Percentiles rank a stretch among this genome's conserved stretches.
These are phyloP conservation scores for Notospermus geniculatus DNA, from an alignment of 1,140 invertebrate genomes.

Conservation along the genomic window DNA sequence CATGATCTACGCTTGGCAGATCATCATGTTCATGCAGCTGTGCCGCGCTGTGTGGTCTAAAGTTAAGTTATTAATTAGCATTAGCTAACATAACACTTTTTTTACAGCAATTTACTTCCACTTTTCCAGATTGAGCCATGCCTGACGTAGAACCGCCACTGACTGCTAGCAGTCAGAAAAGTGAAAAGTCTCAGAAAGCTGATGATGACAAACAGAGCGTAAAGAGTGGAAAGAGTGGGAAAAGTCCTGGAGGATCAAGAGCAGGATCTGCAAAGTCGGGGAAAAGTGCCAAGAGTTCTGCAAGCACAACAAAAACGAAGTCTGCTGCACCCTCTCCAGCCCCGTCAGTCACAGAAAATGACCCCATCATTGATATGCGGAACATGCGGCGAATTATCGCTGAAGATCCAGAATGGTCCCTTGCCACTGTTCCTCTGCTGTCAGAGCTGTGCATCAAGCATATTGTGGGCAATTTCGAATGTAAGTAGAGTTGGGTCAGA, in stretches of 20 bases:
- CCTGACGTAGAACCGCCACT: not conserved
- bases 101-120: too few relatives aligned
- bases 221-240: constrained; percentile 26
- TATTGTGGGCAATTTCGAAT: constrained; percentile 53
- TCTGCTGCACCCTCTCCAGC: constrained; percentile 29
- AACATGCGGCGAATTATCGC: constrained; percentile 57
- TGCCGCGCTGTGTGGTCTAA: too few relatives aligned
- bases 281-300: constrained; percentile 34
- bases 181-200: not conserved
- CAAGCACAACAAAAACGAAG: constrained; percentile 26
- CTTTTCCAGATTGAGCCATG: not conserved
- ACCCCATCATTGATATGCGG: constrained; percentile 49
- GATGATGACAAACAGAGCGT: constrained; percentile 7
- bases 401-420: constrained; percentile 56
- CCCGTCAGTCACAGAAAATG: constrained; percentile 34
- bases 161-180: constrained; percentile 1
- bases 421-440: constrained; percentile 55
- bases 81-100: too few relatives aligned
- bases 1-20: too few relatives aligned
- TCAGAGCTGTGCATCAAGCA: constrained; percentile 48
- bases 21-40: too few relatives aligned
- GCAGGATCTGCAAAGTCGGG: constrained; percentile 35
- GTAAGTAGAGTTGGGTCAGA: constrained; percentile 37
- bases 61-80: too few relatives aligned
- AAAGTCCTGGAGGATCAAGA: constrained; percentile 30